Evolutionary conservation across 2,113 vertebrate genomes (phyloP), one percentile per base, ranked within the genome.

Genomic region (Ctenodactylus gundi): DNA sequence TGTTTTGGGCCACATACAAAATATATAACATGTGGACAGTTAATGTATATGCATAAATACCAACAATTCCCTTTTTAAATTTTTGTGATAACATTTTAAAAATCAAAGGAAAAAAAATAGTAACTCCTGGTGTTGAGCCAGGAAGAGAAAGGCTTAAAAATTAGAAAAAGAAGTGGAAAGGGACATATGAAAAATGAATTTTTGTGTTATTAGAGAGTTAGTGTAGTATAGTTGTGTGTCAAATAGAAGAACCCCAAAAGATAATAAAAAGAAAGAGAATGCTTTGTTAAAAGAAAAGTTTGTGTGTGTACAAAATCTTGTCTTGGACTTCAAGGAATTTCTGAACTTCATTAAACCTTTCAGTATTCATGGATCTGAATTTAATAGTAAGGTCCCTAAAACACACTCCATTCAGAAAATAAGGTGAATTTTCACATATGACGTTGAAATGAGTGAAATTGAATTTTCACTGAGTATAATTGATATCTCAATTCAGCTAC

Each of bases 381-480:
- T 91, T 92, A 53, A 51, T 55, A 84, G 39, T 1, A 64, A 51
- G 6, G 84, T 3, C 10, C 12, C 36, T 76, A 29, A 90, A 12
- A 82, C 12, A 3, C 12, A 72, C 46, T 76, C 11, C 58, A 64
- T 39, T 93, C 70, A 7, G 34, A 72, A 80, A 72, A 77, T 29
- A 81, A 83, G 18, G 62, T 29, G 20, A 75, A 3, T 2, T 85
- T 94, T 72, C 53, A 34, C 7, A 55, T 51, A 39, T 27, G 55
- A 75, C 80, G 91, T 94, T 83, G 41, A 94, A 83, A 60, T 57
- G n/a, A n/a, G n/a, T n/a, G n/a, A n/a, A n/a, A n/a, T n/a, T n/a
- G n/a, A n/a, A n/a, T n/a, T n/a, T n/a, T n/a, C n/a, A n/a, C n/a
- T n/a, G n/a, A n/a, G n/a, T n/a, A n/a, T n/a, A n/a, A n/a, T 75